Evolutionary conservation across 1,140 invertebrate genomes (phyloP).

Genomic region (Popillia japonica): DNA sequence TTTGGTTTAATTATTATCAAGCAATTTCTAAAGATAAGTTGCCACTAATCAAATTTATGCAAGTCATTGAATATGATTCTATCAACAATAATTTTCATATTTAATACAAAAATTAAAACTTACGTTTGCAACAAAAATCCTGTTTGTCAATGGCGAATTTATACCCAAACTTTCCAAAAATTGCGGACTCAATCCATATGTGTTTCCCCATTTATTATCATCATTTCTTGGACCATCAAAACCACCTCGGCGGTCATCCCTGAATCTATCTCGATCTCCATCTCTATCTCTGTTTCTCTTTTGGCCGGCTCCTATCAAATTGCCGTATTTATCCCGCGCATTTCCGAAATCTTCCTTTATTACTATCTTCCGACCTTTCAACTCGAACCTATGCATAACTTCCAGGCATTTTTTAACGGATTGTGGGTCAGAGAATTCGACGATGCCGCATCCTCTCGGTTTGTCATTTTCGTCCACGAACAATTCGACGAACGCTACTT

Average conservation of each 20-base stretch:
- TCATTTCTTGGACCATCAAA: slow-evolving; percentile 50
- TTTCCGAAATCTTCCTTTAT: slow-evolving; percentile 89
- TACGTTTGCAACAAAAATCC: slow-evolving; percentile 99
- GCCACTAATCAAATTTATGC: too few species aligned
- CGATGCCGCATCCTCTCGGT: slow-evolving; percentile 93
- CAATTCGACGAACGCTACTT: slow-evolving; percentile 94
- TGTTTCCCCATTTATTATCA: slow-evolving; percentile 76
- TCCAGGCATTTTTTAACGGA: slow-evolving; percentile 93
- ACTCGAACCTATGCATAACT: slow-evolving; percentile 94
- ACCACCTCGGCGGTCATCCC: slow-evolving; percentile 55
- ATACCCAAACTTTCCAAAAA: slow-evolving; percentile 94
- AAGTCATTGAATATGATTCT: too few species aligned
- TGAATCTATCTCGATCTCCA: slow-evolving; percentile 56
- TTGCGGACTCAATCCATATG: slow-evolving; percentile 90
- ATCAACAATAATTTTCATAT: too few species aligned
- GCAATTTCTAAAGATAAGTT: too few species aligned
- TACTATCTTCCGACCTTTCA: slow-evolving; percentile 92
- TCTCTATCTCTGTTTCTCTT: slow-evolving; percentile 58
- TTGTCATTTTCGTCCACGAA: slow-evolving; percentile 96
- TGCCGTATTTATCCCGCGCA: slow-evolving; percentile 70
- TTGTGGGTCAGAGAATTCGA: slow-evolving; percentile 90
- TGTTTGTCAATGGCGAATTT: slow-evolving; percentile 88
- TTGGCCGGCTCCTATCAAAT: slow-evolving; percentile 61
- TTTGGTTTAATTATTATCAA: too few species aligned
- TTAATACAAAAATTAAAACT: too few species aligned